Base-by-base conservation (phyloP, 30 jellyfish, hydroid and myxozoan species). In the Morbakka virulenta region DNA sequence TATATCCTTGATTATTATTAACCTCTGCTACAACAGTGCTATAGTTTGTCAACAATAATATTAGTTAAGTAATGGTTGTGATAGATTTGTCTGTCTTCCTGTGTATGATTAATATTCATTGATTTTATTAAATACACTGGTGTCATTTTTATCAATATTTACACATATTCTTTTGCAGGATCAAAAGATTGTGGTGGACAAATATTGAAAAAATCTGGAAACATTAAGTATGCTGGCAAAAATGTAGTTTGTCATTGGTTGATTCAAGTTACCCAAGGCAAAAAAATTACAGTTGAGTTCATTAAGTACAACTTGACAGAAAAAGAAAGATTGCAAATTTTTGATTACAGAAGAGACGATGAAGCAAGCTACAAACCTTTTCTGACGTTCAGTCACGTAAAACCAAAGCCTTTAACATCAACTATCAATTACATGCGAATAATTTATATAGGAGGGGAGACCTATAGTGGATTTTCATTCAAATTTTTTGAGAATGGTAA, bases 211-310 rank as follows among this genome's bases (percentile, higher is more conserved):
- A 48, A 50, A 26, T 62, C 89, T 6, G 95, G 95, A 2, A 76
- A 69, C 20, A 29, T 89, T 2, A 28, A 69, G 20, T 67, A 77
- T 24, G 66, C 35, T 30, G 94, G 76, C 35, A 87, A 83, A 69
- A 78, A 72, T 61, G 74, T 50, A 1, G 85, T 26, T 14, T 89
- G 97, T 61, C 97, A 89, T 67, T 89, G 97, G 97, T 32, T 89
- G 63, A 76, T 89, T 28, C 87, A 81, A 84, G 95, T 89, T 2
- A 79, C 67, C 24, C 93, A 89, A 48, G 97, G 97, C 33, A 73
- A 83, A 77, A 89, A 89, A 65, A 93, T 89, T 64, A 72, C 85
- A 13, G 62, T 89, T 33, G 70, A 69, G n/a, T 77, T 89, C 63
- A 47, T 82, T 6, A 32, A 81, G 6, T 76, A 69, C 50, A 66